phyloP scores from a whole-genome alignment of 2,797 vertebrate genomes.

The Scolopax rusticola region DNA sequence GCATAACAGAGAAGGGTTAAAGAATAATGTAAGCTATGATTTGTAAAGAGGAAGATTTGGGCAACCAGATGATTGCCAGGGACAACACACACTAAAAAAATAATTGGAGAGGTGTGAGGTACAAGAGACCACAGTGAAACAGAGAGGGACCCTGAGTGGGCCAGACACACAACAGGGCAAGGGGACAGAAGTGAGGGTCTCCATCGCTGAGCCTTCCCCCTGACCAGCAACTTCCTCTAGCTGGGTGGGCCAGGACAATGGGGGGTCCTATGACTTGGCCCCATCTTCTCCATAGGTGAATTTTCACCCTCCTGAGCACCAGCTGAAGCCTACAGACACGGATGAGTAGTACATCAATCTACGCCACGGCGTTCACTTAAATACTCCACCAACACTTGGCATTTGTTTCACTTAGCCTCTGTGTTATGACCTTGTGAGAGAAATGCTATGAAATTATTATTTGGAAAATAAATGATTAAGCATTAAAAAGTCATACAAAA shows the following conservation, averaged over 20 bases:
- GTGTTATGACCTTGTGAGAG: background rate
- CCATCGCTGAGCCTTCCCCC: rapidly evolving
- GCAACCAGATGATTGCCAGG: background rate
- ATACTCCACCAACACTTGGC: rapidly evolving
- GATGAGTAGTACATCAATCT: background rate
- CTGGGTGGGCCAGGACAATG: background rate
- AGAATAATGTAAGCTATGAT: background rate
- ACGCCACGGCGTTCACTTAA: background rate
- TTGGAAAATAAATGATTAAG: background rate
- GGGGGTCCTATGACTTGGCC: background rate
- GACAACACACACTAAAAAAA: background rate
- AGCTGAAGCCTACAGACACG: background rate
- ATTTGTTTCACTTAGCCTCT: background rate
- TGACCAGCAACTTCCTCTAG: background rate
- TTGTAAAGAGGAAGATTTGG: background rate
- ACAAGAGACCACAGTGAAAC: background rate
- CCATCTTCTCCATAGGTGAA: background rate
- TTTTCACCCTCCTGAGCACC: background rate
- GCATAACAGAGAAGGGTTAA: background rate
- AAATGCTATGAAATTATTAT: background rate
- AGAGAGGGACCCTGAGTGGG: background rate
- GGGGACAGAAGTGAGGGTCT: background rate
- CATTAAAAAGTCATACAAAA: background rate
- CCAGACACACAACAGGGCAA: background rate
- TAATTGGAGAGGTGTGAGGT: background rate